Evolutionary conservation across 2,797 vertebrate species (phyloP), one percentile per base, ranked within the genome.

Genomic region (Ceyx erithaca): DNA sequence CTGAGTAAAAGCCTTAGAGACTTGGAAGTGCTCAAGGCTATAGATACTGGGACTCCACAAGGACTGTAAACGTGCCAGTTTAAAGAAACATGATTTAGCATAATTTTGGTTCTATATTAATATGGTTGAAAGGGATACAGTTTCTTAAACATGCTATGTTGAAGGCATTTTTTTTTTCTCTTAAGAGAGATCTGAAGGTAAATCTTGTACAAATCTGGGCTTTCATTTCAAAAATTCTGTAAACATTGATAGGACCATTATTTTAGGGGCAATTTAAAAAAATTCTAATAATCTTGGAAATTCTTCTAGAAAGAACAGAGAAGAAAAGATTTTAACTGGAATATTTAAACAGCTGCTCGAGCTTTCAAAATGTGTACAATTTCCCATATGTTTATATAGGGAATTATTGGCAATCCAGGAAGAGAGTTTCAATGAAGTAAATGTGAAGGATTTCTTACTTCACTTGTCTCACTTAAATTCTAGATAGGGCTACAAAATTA

Each of bases 401-500:
- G 71, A 80, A 85, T 66, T 89, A 80, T 26, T 83, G 64, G 83
- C 31, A 35, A 66, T 51, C 37, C 43, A 43, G 14, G 73, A 94
- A 88, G 58, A 90, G 30, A 86, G 52, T 54, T 18, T 72, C n/a
- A 77, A 33, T 80, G 83, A 90, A 94, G 57, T 59, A 87, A 85
- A 72, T 43, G 48, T n/a, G 59, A 88, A 84, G 40, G 25, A 80
- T 17, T 90, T 58, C n/a, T 64, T 78, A 72, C 68, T 94, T 75
- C 25, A n/a, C 6, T 66, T 61, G 61, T 33, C 58, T 84, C 54
- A 91, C 69, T 85, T 92, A 76, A 85, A 85, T 45, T 66, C 19
- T 86, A 93, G 85, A 90, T 92, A 77, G 81, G 68, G 68, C 75
- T 88, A 89, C 88, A 89, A 85, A 95, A 95, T 92, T 89, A 89